Percentiles rank a stretch among this genome's conserved stretches.
Evolutionary conservation across 23 tunicate genomes (phyloP).

Genomic region (Oikopleura albicans): DNA sequence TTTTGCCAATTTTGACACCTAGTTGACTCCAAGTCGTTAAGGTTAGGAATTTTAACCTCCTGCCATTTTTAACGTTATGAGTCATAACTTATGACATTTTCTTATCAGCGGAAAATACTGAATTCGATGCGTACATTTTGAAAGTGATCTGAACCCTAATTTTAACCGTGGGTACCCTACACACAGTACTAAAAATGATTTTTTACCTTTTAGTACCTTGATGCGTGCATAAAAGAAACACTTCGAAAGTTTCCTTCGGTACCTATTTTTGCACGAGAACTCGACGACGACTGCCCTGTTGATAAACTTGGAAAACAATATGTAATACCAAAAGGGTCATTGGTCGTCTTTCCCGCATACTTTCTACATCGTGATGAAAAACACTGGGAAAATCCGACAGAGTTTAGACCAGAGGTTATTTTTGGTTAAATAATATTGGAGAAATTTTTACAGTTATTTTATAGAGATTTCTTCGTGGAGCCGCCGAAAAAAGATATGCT

Average conservation of each 20-base stretch:
- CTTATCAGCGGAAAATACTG: too few relatives aligned
- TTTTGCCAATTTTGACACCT: too few relatives aligned
- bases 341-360: conserved; percentile 30
- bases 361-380: conserved; percentile 36
- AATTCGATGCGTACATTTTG: too few relatives aligned
- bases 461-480: background rate
- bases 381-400: conserved; percentile 53
- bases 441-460: background rate
- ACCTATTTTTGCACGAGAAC: conserved; percentile 45
- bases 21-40: too few relatives aligned
- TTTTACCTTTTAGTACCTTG: conserved; percentile 48
- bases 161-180: too few relatives aligned
- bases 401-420: conserved; percentile 25
- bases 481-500: conserved; percentile 30
- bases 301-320: conserved; percentile 24
- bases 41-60: too few relatives aligned
- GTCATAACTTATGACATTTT: too few relatives aligned
- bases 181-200: too few relatives aligned
- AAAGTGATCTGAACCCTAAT: too few relatives aligned
- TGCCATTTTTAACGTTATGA: too few relatives aligned
- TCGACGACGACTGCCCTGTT: conserved; percentile 34
- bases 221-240: conserved; percentile 47
- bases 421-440: conserved; percentile 23
- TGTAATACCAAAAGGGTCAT: conserved; percentile 43
- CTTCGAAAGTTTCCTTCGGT: conserved; percentile 70